Base-by-base conservation (phyloP, 2,797 vertebrate species). In the Danio choprae region DNA sequence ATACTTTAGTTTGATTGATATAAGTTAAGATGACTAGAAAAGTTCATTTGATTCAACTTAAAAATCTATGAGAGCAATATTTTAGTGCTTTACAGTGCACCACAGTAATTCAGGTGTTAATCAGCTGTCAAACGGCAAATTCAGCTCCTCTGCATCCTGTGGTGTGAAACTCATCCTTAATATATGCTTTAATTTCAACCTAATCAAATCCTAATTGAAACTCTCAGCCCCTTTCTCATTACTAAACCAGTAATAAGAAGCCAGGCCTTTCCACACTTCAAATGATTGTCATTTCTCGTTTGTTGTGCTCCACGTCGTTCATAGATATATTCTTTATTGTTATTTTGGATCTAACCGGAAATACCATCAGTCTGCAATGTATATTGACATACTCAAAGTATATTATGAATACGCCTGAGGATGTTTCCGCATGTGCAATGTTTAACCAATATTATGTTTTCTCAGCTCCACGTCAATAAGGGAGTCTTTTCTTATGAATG, bases 381-480 rank as follows among this genome's bases (percentile, higher is more conserved):
- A 18, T 70, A 12, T 53, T 70, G 44, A 68, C 65, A 50, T 36
- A 7, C 1, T 38, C 29, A 60, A 64, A 64, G 62, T 64, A 44
- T 38, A 7, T 44, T 10, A 7, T 20, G 18, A 44, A 13, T 22
- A 44, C 20, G 63, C 18, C 4, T 13, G 13, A 44, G 11, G 41
- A 44, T 65, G 63, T 44, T 65, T 65, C 41, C 3, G 4, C n/a
- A 44, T 44, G 44, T 44, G 41, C 18, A 15, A 7, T 13, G 11
- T 22, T 64, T 20, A 65, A 22, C 11, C 41, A 68, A n/a, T 9
- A 50, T 50, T 2, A 0, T 50, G 22, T 50, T 36, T 68, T 36
- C 20, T 48, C 29, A 29, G 15, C 22, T 16, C 13, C 0, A 13
- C 29, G 64, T 68, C 7, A 29, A 48, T 29, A 0, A 20, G 10